Percentiles rank a stretch among this genome's conserved stretches.
phyloP scores from a whole-genome alignment of 2,113 vertebrate genomes.

The Anseranas semipalmata region DNA sequence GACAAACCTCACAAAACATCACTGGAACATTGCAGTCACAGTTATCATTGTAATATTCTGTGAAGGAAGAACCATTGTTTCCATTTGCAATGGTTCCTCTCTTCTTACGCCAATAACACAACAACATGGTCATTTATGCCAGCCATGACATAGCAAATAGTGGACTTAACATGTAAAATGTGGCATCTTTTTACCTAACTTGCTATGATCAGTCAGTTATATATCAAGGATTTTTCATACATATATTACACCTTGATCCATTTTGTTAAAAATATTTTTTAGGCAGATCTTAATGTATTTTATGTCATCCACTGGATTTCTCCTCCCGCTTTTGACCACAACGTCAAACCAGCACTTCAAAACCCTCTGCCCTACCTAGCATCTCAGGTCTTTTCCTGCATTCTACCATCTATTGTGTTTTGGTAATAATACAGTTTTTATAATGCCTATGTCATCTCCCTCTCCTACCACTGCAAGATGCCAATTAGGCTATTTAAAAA shows the following conservation, averaged over 20 bases:
- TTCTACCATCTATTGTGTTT: not conserved
- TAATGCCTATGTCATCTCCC: not conserved
- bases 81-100: not conserved
- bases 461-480: not conserved
- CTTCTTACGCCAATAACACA: not conserved
- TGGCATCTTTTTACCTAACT: not conserved
- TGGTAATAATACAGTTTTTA: not conserved
- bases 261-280: not conserved
- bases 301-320: not conserved
- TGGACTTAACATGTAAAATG: not conserved
- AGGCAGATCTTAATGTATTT: not conserved
- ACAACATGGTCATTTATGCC: not conserved
- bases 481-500: slow-evolving; percentile 26
- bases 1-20: not conserved
- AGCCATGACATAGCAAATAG: not conserved
- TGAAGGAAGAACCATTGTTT: not conserved
- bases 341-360: not conserved
- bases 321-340: not conserved
- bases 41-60: not conserved
- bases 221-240: not conserved
- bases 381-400: not conserved
- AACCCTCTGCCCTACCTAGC: not conserved
- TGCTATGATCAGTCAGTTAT: not conserved
- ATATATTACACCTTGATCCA: not conserved
- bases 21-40: not conserved